Evolutionary conservation across 2,888 invertebrate genomes (phyloP), one percentile per base, ranked within the genome.

Genomic region (Chrysotoxum bicinctum): DNA sequence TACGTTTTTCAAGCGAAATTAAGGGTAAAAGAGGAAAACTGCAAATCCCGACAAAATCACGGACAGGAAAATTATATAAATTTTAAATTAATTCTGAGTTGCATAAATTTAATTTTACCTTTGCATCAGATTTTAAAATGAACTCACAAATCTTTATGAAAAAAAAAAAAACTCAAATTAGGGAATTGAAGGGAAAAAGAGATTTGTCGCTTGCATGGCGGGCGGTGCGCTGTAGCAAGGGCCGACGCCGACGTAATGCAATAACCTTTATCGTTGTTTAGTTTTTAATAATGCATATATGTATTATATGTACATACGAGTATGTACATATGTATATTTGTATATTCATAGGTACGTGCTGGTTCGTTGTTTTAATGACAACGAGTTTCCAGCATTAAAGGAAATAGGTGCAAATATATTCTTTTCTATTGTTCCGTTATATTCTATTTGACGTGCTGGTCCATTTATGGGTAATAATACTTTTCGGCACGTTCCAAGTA

Each of bases 71-170:
- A 58, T 35, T 12, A 14, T 37, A 43, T 43, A 30, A 23, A 62
- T 62, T 48, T 64, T 8, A 48, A 64, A 64, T 64, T 64, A 45
- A 64, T 48, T 45, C 12, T 4, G n/a, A 66, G n/a, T 66, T 66
- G 48, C 66, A 66, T 50, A 50, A 50, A 50, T 35, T 50, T 10
- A 23, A 45, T 35, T 37, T 66, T 50, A 30, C 64, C 23, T 50
- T 30, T 21, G 21, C 48, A 66, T 35, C 19, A 14, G 21, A 35
- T 50, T 66, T 66, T 66, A 9, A 35, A 21, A 35, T n/a, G n/a
- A 66, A 66, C 9, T 19, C 21, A 26, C 14, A 50, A 50, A 19
- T 21, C 4, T 48, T 21, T 6, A 62, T 6, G 43, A 0, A n/a
- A 5, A 60, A 43, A 26, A 8, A 23, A 4, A 62, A 62, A 62